These are phyloP conservation scores for Ganaspis sp. DNA, from an alignment of 1,140 invertebrate species.

Conservation along the genomic window DNA sequence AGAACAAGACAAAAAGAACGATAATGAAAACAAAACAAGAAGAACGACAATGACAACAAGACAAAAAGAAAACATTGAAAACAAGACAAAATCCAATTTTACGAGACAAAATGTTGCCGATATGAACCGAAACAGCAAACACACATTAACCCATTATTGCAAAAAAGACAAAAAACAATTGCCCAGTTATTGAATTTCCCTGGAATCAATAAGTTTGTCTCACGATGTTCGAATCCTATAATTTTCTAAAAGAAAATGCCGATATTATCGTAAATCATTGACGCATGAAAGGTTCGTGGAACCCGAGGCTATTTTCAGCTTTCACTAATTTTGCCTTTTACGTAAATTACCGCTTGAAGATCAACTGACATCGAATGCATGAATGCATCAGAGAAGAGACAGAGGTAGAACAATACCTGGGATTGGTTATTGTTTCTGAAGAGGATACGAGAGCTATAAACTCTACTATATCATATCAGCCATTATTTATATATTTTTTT, in stretches of 20 bases:
- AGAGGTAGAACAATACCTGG: neutral
- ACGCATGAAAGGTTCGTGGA: neutral
- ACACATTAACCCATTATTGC: too few species aligned
- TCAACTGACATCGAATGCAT: neutral
- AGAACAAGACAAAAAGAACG: too few species aligned
- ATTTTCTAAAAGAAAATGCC: neutral
- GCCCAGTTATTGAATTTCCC: neutral
- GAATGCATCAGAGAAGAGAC: too few species aligned
- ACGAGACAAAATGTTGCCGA: too few species aligned
- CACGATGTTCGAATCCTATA: neutral
- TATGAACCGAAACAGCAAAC: too few species aligned
- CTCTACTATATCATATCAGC: neutral
- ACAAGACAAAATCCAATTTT: too few species aligned
- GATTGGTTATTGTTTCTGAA: neutral
- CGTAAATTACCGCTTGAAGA: neutral
- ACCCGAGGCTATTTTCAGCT: slow-evolving; percentile 4
- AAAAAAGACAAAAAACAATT: too few species aligned
- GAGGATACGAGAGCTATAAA: neutral
- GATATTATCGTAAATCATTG: slow-evolving; percentile 8
- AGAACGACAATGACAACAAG: too few species aligned
- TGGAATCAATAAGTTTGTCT: neutral
- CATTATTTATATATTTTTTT: too few species aligned
- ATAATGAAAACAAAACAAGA: too few species aligned
- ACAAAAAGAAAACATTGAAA: too few species aligned
- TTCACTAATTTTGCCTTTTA: slow-evolving; percentile 14